Percentiles rank a stretch among this genome's conserved stretches.
phyloP scores from a whole-genome alignment of 1,140 invertebrate species.

The Papilio glaucus region DNA sequence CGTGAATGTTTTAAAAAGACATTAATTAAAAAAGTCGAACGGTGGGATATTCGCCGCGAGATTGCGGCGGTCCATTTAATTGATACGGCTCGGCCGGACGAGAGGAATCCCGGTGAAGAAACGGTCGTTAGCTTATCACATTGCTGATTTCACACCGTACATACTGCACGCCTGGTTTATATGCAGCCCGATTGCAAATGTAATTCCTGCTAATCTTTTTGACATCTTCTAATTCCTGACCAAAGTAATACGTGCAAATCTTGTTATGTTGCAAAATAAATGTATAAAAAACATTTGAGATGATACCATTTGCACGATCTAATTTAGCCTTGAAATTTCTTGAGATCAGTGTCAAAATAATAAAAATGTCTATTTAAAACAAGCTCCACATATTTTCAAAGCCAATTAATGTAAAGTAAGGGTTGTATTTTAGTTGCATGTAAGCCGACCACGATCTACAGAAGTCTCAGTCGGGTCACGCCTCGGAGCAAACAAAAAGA shows the following conservation, averaged over 20 bases:
- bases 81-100: constrained; percentile 61
- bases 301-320: too few species aligned
- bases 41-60: constrained; percentile 53
- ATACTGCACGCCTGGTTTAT: constrained; percentile 48
- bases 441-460: constrained; percentile 54
- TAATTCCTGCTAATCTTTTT: not conserved
- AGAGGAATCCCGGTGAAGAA: constrained; percentile 69
- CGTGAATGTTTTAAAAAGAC: constrained; percentile 42
- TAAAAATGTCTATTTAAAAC: not conserved
- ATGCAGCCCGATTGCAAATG: constrained; percentile 42
- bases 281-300: too few species aligned
- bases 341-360: too few species aligned
- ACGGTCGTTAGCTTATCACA: constrained; percentile 79
- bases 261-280: too few species aligned
- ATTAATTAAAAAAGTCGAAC: constrained; percentile 68
- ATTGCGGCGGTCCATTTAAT: constrained; percentile 74
- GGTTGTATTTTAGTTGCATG: constrained; percentile 43
- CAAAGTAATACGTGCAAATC: too few species aligned
- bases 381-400: not conserved
- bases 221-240: too few species aligned
- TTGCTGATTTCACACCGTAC: constrained; percentile 77
- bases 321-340: too few species aligned
- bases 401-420: not conserved
- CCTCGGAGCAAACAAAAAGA: constrained; percentile 55
- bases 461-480: constrained; percentile 66